Base-by-base conservation (phyloP, 2,888 invertebrate species). In the Drosophila nr. medialis region DNA sequence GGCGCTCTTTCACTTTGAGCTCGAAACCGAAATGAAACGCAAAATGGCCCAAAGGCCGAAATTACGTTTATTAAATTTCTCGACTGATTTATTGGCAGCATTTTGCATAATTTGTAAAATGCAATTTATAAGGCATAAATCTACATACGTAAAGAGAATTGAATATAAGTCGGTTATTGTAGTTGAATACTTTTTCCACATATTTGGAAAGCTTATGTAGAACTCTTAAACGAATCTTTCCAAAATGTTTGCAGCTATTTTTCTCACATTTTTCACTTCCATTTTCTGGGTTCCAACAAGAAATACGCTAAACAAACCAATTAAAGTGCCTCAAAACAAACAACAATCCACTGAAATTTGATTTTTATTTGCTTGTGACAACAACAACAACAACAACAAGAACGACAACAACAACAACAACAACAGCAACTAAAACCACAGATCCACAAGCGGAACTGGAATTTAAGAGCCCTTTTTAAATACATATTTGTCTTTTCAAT, bases 401-500 rank as follows among this genome's bases (percentile, higher is more conserved):
- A n/a, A n/a, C n/a, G n/a, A 27, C 15, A 55, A 58, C 61, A 56
- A 64, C 56, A 54, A 58, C 59, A 53, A 63, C 53, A 63, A 53
- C 64, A 58, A 49, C 56, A 54, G 42, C 34, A 40, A 38, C 32
- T 4, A 49, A 58, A 66, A 42, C 55, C 40, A 21, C 54, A 64
- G 27, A 30, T 8, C 15, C 11, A 24, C 63, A 50, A 74, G 58
- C 83, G 83, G 81, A 81, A 83, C 83, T 76, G 66, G 51, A 77
- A 51, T 64, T 69, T 64, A 61, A 64, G 59, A 65, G 42, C 73
- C 67, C 77, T 48, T 38, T 65, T 67, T 65, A 75, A 85, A 83
- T 85, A 73, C 78, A 87, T 89, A 89, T 89, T 90, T 89, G 77
- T 72, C 72, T 49, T 62, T 80, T 74, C 90, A 89, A 89, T 89